Evolutionary conservation across 2,888 invertebrate genomes (phyloP).

Genomic region (Plusia festucae): DNA sequence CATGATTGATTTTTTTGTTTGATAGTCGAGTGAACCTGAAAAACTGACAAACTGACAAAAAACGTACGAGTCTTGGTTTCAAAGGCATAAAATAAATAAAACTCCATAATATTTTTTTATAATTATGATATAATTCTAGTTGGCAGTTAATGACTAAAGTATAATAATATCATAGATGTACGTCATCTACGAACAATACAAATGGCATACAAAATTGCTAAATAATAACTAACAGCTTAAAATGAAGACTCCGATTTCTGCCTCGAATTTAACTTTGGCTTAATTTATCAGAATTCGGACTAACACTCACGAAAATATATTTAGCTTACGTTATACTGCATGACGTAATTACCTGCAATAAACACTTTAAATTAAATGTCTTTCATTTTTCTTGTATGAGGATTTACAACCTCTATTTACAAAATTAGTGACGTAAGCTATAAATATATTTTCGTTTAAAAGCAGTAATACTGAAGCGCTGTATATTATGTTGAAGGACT

Average conservation of each 20-base stretch:
- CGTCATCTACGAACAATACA: conserved; percentile 73
- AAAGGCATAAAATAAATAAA: conserved; percentile 51
- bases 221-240: conserved; percentile 68
- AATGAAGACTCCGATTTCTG: conserved; percentile 64
- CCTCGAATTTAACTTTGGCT: conserved; percentile 77
- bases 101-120: conserved; percentile 44
- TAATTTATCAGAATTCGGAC: conserved; percentile 68
- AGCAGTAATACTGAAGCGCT: conserved; percentile 75
- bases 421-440: conserved; percentile 20
- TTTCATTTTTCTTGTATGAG: background rate
- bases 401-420: background rate
- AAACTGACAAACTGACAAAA: too few relatives aligned
- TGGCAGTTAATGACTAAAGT: conserved; percentile 84
- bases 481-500: conserved; percentile 56
- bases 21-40: too few relatives aligned
- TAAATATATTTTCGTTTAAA: conserved; percentile 50
- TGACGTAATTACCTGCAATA: conserved; percentile 8
- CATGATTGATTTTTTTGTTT: too few relatives aligned
- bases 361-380: conserved; percentile 1
- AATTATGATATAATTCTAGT: conserved; percentile 71
- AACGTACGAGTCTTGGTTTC: too few relatives aligned
- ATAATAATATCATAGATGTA: conserved; percentile 74
- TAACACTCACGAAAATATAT: conserved; percentile 44
- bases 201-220: conserved; percentile 80
- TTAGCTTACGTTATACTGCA: conserved; percentile 38